A percentile compares a stretch with the other conserved stretches of the same genome.
phyloP scores from a whole-genome alignment of 1,140 invertebrate genomes.

The Hesperophylax magnus region DNA sequence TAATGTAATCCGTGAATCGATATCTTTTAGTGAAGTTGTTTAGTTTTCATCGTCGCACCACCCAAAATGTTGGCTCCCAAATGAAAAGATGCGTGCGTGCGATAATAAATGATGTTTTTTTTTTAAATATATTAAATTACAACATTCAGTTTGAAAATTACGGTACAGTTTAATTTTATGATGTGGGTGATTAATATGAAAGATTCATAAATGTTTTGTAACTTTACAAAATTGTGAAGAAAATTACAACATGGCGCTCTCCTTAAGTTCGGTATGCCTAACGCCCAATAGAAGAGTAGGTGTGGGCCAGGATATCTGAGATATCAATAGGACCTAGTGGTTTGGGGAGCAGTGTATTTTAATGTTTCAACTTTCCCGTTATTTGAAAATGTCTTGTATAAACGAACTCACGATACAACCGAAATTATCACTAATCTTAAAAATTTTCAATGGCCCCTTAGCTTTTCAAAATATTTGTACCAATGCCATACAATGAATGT shows the following conservation, averaged over 20 bases:
- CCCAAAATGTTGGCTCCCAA: constrained; percentile 4
- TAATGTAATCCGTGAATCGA: neutral
- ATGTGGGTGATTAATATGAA: neutral
- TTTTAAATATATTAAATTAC: neutral
- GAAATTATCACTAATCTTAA: no score
- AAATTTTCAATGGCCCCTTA: no score
- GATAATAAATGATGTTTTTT: neutral
- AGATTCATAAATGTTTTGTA: neutral
- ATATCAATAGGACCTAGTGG: neutral
- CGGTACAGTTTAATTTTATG: no score
- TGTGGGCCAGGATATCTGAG: neutral
- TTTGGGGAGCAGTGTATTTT: no score
- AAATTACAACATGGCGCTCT: constrained; percentile 36
- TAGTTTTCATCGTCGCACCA: neutral
- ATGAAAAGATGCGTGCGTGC: neutral
- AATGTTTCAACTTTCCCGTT: no score
- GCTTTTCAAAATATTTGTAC: no score
- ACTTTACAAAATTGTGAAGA: neutral
- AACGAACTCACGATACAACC: no score
- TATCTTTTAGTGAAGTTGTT: neutral
- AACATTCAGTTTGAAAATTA: neutral
- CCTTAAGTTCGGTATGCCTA: constrained; percentile 2
- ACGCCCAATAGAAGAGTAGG: constrained; percentile 12
- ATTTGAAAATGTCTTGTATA: no score
- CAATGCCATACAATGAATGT: no score